Conservation (phyloP, 1,140 invertebrate species). For the Chironomus striatipennis region DNA sequence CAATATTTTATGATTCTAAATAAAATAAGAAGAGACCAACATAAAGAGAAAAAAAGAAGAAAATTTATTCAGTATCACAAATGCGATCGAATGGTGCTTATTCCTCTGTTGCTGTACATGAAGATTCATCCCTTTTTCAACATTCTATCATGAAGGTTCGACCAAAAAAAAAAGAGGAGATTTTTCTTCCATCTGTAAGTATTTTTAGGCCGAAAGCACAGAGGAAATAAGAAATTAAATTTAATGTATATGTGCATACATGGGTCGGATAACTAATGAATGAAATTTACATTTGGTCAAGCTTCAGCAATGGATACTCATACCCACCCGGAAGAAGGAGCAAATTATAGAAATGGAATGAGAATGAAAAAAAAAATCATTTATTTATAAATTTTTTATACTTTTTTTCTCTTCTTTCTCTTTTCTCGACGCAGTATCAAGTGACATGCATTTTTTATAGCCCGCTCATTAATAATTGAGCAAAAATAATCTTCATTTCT, state of each 20-base stretch:
- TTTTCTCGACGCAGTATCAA: not conserved
- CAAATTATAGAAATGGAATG: not conserved
- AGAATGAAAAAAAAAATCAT: not conserved
- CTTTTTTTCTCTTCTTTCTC: not conserved
- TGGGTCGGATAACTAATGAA: too few species aligned
- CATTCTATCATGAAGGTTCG: too few species aligned
- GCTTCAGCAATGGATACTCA: too few species aligned
- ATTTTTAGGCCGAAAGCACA: not conserved
- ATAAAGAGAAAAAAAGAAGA: not conserved
- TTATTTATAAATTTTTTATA: not conserved
- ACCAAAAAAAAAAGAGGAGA: not conserved
- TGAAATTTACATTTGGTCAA: too few species aligned
- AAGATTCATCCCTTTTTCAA: too few species aligned
- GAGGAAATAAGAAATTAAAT: not conserved
- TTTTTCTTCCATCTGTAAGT: not conserved
- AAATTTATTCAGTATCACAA: constrained; percentile 4
- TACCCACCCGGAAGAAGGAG: too few species aligned
- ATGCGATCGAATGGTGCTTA: too few species aligned
- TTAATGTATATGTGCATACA: not conserved
- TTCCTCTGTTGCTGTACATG: too few species aligned
- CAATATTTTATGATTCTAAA: constrained; percentile 10
- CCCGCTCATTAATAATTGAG: not conserved
- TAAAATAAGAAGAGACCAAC: not conserved
- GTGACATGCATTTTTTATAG: not conserved
- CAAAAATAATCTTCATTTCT: not conserved